Base-by-base conservation (phyloP, 2,113 vertebrate genomes). In the Ia io region DNA sequence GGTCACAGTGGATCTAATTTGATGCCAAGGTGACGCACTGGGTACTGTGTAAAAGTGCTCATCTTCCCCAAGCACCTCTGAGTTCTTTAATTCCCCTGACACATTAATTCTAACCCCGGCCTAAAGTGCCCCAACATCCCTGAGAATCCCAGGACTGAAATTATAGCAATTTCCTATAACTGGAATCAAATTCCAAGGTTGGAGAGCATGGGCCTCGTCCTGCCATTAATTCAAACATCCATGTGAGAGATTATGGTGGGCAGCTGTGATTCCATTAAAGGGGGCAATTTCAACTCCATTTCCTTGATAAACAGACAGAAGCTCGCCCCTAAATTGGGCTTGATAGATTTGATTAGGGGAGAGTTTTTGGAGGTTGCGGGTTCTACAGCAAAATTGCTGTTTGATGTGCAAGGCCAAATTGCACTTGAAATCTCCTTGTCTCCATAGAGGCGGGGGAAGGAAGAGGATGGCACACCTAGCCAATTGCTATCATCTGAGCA, bases 151-250 rank as follows among this genome's bases (percentile, higher is more conserved):
- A 25, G 95, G 96, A 92, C 95, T 97, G 97, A 98, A 98, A 98
- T 98, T 97, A 98, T 22, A 96, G 98, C 98, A 98, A 98, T 98
- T 98, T 98, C 96, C 97, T 98, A 94, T 93, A 97, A 98, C 98
- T 96, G 93, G 98, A 98, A 98, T 98, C 98, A 98, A 98, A 98
- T 97, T 96, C 98, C 98, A 98, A 98, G 98, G 96, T 97, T 98
- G 95, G 79, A 96, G 78, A 95, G 93, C 96, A 97, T 69, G 1
- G 97, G 96, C 97, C 96, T 91, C 67, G 97, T 95, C 83, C 94
- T 89, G 96, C 96, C 96, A 97, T 98, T 98, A 98, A 98, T 98
- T 97, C 97, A 97, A 97, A 93, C 97, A 90, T 97, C 98, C 82
- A 94, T 83, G 95, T 23, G 80, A 97, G 97, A 97, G 96, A 98